Conservation (phyloP, 2,888 invertebrate genomes). For the Lapara coniferarum region DNA sequence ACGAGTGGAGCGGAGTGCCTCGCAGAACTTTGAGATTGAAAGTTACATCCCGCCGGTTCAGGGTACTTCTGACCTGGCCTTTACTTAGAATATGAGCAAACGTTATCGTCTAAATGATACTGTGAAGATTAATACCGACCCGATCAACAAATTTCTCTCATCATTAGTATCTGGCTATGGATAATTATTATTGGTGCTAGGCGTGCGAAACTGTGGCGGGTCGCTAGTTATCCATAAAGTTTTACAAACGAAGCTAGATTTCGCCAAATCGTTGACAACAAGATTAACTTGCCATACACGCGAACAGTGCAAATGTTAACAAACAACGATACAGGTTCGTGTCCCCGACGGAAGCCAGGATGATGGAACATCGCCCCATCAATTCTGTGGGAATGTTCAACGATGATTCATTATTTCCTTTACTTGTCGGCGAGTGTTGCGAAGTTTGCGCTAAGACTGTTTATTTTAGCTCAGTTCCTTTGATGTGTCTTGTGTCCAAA, state of each 20-base stretch:
- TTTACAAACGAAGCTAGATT: background rate
- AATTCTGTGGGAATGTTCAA: constrained; percentile 44
- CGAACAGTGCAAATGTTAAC: constrained; percentile 28
- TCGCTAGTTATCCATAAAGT: background rate
- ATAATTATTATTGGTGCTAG: too few relatives aligned
- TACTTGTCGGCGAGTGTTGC: constrained; percentile 35
- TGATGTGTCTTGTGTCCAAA: background rate
- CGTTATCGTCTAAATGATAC: too few relatives aligned
- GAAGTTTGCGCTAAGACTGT: background rate
- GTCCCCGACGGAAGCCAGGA: constrained; percentile 57
- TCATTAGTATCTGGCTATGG: too few relatives aligned
- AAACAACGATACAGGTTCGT: constrained; percentile 54
- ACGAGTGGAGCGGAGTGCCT: too few relatives aligned
- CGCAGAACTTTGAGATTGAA: too few relatives aligned
- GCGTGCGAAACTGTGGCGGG: too few relatives aligned
- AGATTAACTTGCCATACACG: background rate
- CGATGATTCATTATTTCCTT: constrained; percentile 60
- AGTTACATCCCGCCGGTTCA: too few relatives aligned
- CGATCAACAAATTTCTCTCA: too few relatives aligned
- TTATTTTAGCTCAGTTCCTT: background rate
- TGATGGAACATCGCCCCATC: constrained; percentile 57
- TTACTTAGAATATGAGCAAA: too few relatives aligned
- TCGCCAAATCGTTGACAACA: background rate
- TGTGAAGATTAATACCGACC: too few relatives aligned
- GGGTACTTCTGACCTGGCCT: too few relatives aligned